Conservation (phyloP, 2,797 vertebrate genomes). For the Molossus molossus region DNA sequence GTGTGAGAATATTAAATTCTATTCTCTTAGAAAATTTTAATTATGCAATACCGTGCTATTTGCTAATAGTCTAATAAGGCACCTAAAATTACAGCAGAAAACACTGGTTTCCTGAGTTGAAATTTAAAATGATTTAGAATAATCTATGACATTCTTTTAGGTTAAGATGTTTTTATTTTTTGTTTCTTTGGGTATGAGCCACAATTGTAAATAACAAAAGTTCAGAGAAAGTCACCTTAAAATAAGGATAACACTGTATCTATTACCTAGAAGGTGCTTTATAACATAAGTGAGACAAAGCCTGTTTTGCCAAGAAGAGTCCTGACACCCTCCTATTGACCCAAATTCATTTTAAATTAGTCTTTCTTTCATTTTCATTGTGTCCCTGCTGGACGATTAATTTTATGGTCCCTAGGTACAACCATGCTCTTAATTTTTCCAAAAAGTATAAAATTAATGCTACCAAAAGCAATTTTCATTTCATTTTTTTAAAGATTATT, state of each 20-base stretch:
- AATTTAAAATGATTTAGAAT: conserved; percentile 47
- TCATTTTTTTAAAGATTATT: conserved; percentile 43
- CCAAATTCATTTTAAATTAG: neutral
- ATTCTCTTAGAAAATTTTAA: neutral
- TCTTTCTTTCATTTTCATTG: neutral
- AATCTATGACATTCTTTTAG: neutral
- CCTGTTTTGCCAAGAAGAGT: neutral
- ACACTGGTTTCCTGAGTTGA: neutral
- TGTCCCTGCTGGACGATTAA: neutral
- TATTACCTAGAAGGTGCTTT: neutral
- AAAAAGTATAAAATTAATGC: conserved; percentile 5
- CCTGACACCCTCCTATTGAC: neutral
- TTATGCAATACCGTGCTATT: neutral
- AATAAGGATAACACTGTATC: neutral
- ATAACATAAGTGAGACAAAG: neutral
- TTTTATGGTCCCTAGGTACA: neutral
- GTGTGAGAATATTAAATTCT: conserved; percentile 5
- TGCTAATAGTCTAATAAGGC: neutral
- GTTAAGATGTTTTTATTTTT: neutral
- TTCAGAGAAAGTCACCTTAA: neutral
- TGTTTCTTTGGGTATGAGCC: neutral
- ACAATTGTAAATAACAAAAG: conserved; percentile 14
- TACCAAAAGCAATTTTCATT: neutral
- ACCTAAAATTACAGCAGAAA: conserved; percentile 9
- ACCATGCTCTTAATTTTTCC: conserved; percentile 21